Evolutionary conservation across 1,140 invertebrate species (phyloP), one percentile per base, ranked within the genome.

Genomic region (Calliopsis andreniformis): DNA sequence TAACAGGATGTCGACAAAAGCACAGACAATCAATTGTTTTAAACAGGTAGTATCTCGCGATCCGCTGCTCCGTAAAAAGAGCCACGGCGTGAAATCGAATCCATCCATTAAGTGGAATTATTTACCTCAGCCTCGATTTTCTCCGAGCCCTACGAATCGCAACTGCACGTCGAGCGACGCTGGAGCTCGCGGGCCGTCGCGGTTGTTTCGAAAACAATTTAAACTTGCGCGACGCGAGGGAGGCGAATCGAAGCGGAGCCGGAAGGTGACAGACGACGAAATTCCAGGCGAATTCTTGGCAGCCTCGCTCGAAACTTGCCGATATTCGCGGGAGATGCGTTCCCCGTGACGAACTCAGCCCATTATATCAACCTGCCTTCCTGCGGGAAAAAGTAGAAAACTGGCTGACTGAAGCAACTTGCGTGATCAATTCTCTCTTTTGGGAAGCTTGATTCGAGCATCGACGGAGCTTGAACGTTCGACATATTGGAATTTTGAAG

Each of bases 141-240:
- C 7, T 23, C 47, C n/a, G 2, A 49, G 8, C 4, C 20, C 20
- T 5, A 7, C 10, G 43, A 47, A 47, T 47, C 43, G 14, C 43
- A 14, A 3, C 10, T 16, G 18, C 10, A 16, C 43, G 20, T 58
- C 55, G 55, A 58, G 10, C 5, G 3, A 3, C n/a, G 18, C 28
- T 18, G 30, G 32, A 58, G 30, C 35, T 59, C 32, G n/a, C 56
- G n/a, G 5, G n/a, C 56, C 14, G 30, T 58, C n/a, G 56, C n/a
- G 30, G 56, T 35, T 39, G 32, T 35, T 59, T 59, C 32, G 32
- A 6, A 23, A 59, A 59, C 32, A 59, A 59, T 59, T 42, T 59
- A 59, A 59, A 59, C 56, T 59, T 35, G 55, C 32, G 2, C 4
- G 32, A 4, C 8, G 7, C 12, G 23, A 28, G 25, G 51, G 16